A percentile compares a stretch with the other conserved stretches of the same genome.
Conservation (phyloP, 1,140 invertebrate genomes). For the Papilio xuthus region DNA sequence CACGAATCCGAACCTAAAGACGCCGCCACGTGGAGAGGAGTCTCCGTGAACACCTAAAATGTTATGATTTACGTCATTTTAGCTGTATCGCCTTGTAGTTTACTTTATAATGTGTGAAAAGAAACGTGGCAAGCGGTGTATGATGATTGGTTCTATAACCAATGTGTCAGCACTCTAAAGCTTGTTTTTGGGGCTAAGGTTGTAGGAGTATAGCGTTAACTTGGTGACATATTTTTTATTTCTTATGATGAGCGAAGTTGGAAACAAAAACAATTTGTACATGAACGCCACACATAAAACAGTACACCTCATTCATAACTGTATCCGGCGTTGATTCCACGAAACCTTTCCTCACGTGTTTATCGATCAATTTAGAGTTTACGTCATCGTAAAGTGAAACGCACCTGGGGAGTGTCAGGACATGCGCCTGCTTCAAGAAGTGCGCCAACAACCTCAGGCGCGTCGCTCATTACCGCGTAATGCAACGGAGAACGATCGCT, state of each 20-base stretch:
- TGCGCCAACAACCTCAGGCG: constrained; percentile 85
- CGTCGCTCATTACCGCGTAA: constrained; percentile 88
- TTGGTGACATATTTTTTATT: too few species aligned
- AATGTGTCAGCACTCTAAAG: neutral
- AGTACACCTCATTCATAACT: neutral
- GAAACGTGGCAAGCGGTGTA: neutral
- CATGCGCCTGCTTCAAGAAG: constrained; percentile 87
- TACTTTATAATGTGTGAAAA: neutral
- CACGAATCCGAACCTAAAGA: constrained; percentile 86
- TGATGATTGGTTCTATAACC: neutral
- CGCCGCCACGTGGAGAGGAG: constrained; percentile 91
- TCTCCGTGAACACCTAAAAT: constrained; percentile 88
- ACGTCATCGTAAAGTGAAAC: constrained; percentile 19
- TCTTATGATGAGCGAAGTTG: too few species aligned
- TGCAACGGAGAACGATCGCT: constrained; percentile 86
- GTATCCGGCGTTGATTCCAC: neutral
- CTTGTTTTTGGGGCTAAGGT: neutral
- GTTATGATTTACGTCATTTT: constrained; percentile 15
- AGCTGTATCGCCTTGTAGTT: neutral
- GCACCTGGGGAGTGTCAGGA: constrained; percentile 89
- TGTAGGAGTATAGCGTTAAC: neutral
- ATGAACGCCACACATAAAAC: neutral
- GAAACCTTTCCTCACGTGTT: constrained; percentile 9
- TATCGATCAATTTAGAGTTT: neutral
- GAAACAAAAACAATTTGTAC: too few species aligned